Evolutionary conservation across 2,888 invertebrate species (phyloP), one percentile per base, ranked within the genome.

Genomic region (Doris montereyensis): DNA sequence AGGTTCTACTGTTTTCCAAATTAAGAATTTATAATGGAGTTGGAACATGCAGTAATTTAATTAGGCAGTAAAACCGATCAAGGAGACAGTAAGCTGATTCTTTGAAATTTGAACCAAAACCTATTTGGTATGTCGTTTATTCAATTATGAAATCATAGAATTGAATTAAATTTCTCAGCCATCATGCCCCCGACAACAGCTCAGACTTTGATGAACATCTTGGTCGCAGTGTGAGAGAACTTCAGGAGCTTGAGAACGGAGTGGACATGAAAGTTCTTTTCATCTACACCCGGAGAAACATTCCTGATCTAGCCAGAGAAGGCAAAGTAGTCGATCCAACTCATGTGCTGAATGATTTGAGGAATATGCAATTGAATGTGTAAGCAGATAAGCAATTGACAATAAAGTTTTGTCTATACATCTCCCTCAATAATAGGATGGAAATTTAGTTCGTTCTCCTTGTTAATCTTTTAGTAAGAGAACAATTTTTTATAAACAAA

Each of bases 191-290:
- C 90, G 89, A 89, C 82, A 85, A 84, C 65, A 85, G 84, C 68
- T 79, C 84, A 2, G 90, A 90, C 77, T 89, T 88, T 85, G 91
- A 91, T 81, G 84, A 87, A 21, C 91, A 91, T 78, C 83, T 91
- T 4, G 85, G 86, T 13, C 85, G 85, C 71, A 87, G 87, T 76
- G 86, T 90, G 2, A 81, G 86, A 24, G 88, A 89, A 79, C 79
- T 90, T 32, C 86, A 85, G 21, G 84, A 87, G 65, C 82, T 88
- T 26, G 78, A 79, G 74, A 85, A 86, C 13, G 86, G 86, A 60
- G 81, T 87, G 8, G 84, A 81, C 4, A 79, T 85, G 13, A 86
- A 85, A 30, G 82, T 87, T 2, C 86, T 88, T 75, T 85, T 90
- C 81, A 81, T 87, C 60, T 89, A 86, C 83, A 84, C 86, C 4